Evolutionary conservation across 2,888 invertebrate genomes (phyloP).

Genomic region (Lottia gigantea): DNA sequence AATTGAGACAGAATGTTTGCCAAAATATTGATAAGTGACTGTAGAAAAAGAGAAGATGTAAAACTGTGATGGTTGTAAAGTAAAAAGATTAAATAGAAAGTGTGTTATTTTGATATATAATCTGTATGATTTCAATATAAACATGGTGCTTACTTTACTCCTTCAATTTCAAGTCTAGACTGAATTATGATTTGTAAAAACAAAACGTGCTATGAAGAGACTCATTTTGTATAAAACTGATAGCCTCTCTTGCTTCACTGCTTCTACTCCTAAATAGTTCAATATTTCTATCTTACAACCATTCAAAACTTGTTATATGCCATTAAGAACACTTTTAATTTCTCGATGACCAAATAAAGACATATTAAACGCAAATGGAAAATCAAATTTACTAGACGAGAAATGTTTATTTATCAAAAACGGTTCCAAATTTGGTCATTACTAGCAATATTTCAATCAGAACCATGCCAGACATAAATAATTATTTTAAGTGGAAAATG

Average conservation of each 20-base stretch:
- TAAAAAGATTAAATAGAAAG: too few relatives aligned
- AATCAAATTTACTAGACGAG: background rate
- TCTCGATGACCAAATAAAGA: background rate
- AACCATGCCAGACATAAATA: too few relatives aligned
- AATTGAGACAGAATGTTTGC: too few relatives aligned
- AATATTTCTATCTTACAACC: background rate
- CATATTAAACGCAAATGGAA: background rate
- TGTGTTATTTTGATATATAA: too few relatives aligned
- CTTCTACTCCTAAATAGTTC: background rate
- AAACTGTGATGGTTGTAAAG: too few relatives aligned
- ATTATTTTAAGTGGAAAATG: too few relatives aligned
- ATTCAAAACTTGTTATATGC: background rate
- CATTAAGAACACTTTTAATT: constrained; percentile 6
- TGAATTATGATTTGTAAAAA: background rate
- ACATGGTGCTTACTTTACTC: too few relatives aligned
- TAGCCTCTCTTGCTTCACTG: background rate
- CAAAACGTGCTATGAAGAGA: background rate
- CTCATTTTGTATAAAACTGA: background rate
- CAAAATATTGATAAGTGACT: too few relatives aligned
- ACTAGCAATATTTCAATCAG: too few relatives aligned
- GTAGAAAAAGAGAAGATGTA: too few relatives aligned
- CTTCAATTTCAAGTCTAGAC: constrained; percentile 1
- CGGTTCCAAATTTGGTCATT: too few relatives aligned
- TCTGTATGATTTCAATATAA: too few relatives aligned
- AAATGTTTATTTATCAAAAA: background rate